Evolutionary conservation across 2,888 invertebrate species (phyloP).

Genomic region (Agrochola litura): DNA sequence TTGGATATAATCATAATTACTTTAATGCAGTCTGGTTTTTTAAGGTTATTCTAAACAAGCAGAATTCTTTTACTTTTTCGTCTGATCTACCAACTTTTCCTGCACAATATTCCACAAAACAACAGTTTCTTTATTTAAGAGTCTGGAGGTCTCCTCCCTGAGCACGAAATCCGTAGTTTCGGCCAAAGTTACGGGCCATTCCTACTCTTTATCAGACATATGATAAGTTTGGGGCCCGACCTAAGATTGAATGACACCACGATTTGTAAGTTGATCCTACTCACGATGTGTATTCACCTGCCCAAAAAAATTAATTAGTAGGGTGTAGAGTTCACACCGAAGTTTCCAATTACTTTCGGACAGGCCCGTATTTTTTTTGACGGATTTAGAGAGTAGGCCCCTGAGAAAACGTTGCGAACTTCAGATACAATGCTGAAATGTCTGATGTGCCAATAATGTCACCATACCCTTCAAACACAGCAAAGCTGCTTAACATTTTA

Average conservation of each 20-base stretch:
- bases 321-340: too few species aligned
- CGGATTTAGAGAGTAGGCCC: too few species aligned
- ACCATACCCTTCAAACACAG: background rate
- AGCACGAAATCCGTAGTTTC: too few species aligned
- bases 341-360: too few species aligned
- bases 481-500: background rate
- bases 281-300: too few species aligned
- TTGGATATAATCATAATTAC: conserved; percentile 17
- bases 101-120: background rate
- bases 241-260: too few species aligned
- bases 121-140: background rate
- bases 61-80: background rate
- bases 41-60: background rate
- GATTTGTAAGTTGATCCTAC: too few species aligned
- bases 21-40: background rate
- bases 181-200: too few species aligned
- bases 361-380: too few species aligned
- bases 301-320: too few species aligned
- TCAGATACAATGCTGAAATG: background rate
- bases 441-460: background rate
- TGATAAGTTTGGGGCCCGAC: too few species aligned
- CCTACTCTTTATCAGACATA: too few species aligned
- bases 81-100: background rate
- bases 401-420: background rate
- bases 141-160: background rate